A percentile compares a stretch with the other conserved stretches of the same genome.
Conservation (phyloP, 2,113 vertebrate genomes). For the Myodes glareolus region DNA sequence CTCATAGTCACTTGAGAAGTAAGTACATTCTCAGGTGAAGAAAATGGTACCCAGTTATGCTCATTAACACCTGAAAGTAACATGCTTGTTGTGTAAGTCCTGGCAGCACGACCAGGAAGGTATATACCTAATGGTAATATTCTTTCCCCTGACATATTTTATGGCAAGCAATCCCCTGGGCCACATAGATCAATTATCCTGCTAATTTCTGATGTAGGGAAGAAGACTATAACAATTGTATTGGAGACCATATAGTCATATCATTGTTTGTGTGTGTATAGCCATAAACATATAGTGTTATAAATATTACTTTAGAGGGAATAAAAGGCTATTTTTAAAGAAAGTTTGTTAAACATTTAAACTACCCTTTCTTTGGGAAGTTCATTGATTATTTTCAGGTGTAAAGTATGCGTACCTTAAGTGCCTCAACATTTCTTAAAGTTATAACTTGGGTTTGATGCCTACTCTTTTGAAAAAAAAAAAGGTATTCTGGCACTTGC, state of each 20-base stretch:
- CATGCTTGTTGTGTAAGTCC: not conserved
- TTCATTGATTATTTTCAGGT: constrained; percentile 21
- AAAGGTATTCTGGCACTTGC: not conserved
- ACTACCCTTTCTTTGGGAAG: not conserved
- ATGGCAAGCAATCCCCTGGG: not conserved
- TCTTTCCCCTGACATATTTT: not conserved
- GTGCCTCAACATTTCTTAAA: constrained; percentile 23
- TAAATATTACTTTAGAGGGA: not conserved
- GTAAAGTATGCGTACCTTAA: constrained; percentile 5
- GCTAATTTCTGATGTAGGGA: not conserved
- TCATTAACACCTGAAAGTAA: not conserved
- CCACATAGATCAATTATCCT: not conserved
- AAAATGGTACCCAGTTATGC: not conserved
- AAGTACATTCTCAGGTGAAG: not conserved
- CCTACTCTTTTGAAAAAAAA: not conserved
- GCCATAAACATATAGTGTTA: not conserved
- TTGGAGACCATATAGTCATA: not conserved
- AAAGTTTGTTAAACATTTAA: constrained; percentile 13
- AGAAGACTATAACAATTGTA: not conserved
- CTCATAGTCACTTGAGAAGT: not conserved
- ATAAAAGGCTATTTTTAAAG: constrained; percentile 9
- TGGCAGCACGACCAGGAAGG: not conserved
- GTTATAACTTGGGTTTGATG: not conserved
- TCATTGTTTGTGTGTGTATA: not conserved
- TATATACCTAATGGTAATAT: not conserved